phyloP scores from a whole-genome alignment of 2,888 invertebrate genomes.

The Lithophane semibrunnea region DNA sequence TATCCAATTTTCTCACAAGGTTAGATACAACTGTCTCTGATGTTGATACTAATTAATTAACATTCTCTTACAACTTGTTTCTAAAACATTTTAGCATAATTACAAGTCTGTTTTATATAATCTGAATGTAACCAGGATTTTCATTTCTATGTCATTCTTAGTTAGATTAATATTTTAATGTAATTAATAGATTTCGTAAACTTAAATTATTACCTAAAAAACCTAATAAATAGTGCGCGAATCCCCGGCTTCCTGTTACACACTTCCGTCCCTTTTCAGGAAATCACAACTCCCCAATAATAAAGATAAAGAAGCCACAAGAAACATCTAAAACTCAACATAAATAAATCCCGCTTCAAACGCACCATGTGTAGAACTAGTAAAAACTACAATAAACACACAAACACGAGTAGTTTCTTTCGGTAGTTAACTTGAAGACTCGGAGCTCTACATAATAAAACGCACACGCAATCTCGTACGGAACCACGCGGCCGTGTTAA shows the following conservation, averaged over 20 bases:
- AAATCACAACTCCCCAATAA: background rate
- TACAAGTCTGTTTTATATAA: conserved; percentile 3
- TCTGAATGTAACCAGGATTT: background rate
- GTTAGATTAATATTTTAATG: background rate
- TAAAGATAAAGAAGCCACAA: background rate
- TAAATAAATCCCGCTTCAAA: conserved; percentile 34
- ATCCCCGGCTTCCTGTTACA: no score
- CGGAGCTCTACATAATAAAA: conserved; percentile 49
- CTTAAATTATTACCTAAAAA: background rate
- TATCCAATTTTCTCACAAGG: no score
- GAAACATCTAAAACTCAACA: conserved; percentile 7
- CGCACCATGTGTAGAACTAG: conserved; percentile 18
- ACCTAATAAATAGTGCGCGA: no score
- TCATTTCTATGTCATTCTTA: background rate
- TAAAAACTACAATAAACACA: conserved; percentile 48
- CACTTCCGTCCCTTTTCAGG: no score
- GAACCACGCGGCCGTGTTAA: conserved; percentile 37
- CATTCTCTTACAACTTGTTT: background rate
- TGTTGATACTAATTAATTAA: conserved; percentile 10
- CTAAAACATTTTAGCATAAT: conserved; percentile 19
- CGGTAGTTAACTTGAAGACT: conserved; percentile 49
- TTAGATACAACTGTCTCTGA: background rate
- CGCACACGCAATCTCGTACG: conserved; percentile 58
- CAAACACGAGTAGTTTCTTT: conserved; percentile 32
- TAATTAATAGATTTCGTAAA: background rate